Base-by-base conservation (phyloP, 2,888 invertebrate genomes). In the Encarsia formosa region DNA sequence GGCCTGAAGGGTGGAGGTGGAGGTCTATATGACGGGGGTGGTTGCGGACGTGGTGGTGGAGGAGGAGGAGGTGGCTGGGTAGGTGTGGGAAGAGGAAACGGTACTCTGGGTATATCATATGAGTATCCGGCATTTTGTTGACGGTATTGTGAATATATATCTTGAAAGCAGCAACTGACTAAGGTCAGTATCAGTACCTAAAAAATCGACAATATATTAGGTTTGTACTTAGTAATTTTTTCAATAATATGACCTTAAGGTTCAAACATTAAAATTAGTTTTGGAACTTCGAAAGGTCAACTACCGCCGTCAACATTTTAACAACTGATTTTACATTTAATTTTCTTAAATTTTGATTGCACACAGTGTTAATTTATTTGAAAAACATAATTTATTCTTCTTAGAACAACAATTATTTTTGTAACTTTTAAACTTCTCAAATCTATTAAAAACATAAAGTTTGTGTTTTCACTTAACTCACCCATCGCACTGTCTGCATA, bases 401-500 rank as follows among this genome's bases (percentile, higher is more conserved):
- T n/a, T n/a, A n/a, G n/a, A n/a, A n/a, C n/a, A n/a, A n/a, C n/a
- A n/a, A n/a, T n/a, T n/a, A n/a, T n/a, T n/a, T n/a, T n/a, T n/a
- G n/a, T n/a, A n/a, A n/a, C n/a, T n/a, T n/a, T n/a, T n/a, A n/a
- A n/a, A n/a, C n/a, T n/a, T n/a, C n/a, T n/a, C n/a, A n/a, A n/a
- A n/a, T n/a, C n/a, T n/a, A n/a, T n/a, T n/a, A n/a, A n/a, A n/a
- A n/a, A n/a, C n/a, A n/a, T n/a, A n/a, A n/a, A n/a, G n/a, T n/a
- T n/a, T n/a, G n/a, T n/a, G n/a, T n/a, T n/a, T n/a, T n/a, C n/a
- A n/a, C n/a, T n/a, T 16, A 38, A 49, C 67, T 62, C 57, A 68
- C 67, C 68, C 67, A 67, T 68, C 60, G 61, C 61, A 64, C 62
- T 63, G 58, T 54, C 63, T 51, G 63, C 68, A 68, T 68, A 63